These are phyloP conservation scores for Phyllopteryx taeniolatus DNA, from an alignment of 2,113 vertebrate genomes.

Conservation along the genomic window DNA sequence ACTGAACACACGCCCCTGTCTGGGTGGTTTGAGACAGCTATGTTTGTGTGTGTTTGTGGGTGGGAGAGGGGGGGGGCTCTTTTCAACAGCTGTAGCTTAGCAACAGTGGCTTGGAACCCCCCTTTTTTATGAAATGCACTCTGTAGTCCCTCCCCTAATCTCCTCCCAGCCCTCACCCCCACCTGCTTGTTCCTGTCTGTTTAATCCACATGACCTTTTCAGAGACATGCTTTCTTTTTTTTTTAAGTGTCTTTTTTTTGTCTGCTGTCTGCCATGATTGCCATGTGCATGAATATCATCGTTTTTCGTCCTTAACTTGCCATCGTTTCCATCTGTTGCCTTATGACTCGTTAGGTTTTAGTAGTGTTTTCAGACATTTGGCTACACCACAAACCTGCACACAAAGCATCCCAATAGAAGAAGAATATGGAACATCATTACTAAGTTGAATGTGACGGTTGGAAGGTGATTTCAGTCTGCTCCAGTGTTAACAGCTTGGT, in stretches of 20 bases:
- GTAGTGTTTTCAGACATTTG: no score
- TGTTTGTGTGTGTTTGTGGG: slow-evolving; percentile 9
- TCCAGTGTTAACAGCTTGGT: no score
- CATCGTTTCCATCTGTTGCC: not conserved
- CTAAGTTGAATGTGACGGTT: no score
- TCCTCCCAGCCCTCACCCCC: slow-evolving; percentile 50
- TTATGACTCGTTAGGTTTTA: no score
- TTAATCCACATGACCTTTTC: slow-evolving; percentile 9
- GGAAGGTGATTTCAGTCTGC: no score
- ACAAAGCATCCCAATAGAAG: no score
- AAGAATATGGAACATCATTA: no score
- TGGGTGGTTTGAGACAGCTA: slow-evolving; percentile 8
- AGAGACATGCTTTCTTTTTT: not conserved
- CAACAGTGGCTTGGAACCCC: slow-evolving; percentile 80
- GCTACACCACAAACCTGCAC: no score
- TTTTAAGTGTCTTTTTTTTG: not conserved
- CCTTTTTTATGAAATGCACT: slow-evolving; percentile 72
- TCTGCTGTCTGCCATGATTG: not conserved
- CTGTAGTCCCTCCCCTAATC: slow-evolving; percentile 55
- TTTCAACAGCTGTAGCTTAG: slow-evolving; percentile 89
- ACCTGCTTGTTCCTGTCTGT: slow-evolving; percentile 30
- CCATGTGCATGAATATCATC: not conserved
- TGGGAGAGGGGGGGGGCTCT: slow-evolving; percentile 65
- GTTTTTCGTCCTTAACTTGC: not conserved
- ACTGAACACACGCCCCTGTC: slow-evolving; percentile 1